Conservation (phyloP, 2,797 vertebrate species). For the Meda fulgida region DNA sequence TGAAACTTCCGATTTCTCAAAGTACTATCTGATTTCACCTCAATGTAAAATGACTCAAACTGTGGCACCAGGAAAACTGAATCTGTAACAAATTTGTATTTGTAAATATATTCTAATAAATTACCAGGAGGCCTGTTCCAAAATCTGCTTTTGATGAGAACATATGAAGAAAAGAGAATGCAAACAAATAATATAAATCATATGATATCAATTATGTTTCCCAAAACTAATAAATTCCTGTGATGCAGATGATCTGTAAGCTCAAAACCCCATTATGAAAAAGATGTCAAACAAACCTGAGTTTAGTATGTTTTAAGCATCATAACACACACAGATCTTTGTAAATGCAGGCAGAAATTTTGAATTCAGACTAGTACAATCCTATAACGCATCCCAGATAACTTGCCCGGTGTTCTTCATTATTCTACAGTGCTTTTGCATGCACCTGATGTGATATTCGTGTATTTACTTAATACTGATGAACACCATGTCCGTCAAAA, state of each 20-base stretch:
- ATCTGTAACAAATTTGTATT: conserved; percentile 56
- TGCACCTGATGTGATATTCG: not conserved
- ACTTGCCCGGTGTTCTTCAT: not conserved
- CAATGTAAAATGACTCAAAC: not conserved
- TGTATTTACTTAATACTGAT: not conserved
- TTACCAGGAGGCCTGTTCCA: conserved; percentile 45
- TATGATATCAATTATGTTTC: conserved; percentile 40
- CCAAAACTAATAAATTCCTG: conserved; percentile 40
- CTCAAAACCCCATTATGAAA: conserved; percentile 21
- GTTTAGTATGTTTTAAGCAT: not conserved
- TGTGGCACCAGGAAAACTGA: conserved; percentile 58
- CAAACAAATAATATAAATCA: conserved; percentile 37
- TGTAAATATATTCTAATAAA: conserved; percentile 43
- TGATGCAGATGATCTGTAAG: conserved; percentile 31
- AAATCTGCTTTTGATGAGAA: conserved; percentile 49
- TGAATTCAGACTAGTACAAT: not conserved
- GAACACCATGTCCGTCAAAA: not conserved
- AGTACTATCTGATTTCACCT: not conserved
- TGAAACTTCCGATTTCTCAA: not conserved
- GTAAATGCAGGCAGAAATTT: not conserved
- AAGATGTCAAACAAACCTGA: conserved; percentile 28
- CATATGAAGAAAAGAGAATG: conserved; percentile 21
- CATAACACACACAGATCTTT: not conserved
- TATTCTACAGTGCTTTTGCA: not conserved
- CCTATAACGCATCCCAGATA: not conserved